Base-by-base conservation (phyloP, 53 echinoderm and acorn worm species). In the Paracentrotus lividus region DNA sequence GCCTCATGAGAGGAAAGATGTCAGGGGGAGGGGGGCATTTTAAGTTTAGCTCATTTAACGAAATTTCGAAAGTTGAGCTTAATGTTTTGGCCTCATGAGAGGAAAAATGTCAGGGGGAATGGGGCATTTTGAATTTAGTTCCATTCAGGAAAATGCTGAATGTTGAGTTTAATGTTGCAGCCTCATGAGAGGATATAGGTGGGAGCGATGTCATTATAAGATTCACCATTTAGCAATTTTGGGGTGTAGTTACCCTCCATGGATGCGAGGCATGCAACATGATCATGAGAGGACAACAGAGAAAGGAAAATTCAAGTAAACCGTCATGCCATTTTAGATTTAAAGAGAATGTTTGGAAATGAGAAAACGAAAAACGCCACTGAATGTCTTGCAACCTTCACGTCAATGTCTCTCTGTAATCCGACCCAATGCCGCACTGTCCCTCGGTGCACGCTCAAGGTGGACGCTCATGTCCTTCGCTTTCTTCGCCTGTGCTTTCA, bases 301-400 rank as follows among this genome's bases (percentile, higher is more conserved):
- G 24, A 47, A 26, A 81, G 44, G 81, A 81, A 81, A n/a, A 81
- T 81, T 26, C 27, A 49, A 81, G n/a, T 47, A 47, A 81, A 81
- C 47, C 26, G 44, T 81, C 47, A n/a, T 81, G 81, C 81, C 81
- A 81, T 81, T 81, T 81, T 45, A 81, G 9, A 26, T 81, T 81
- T 76, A 76, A 81, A 81, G 81, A 81, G 24, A 81, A 81, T 47
- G 81, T 81, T 81, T 81, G 26, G 47, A 47, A 81, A 81, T 81
- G 81, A 81, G 81, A 47, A 47, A 26, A 81, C 81, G 81, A 47
- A 47, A 26, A 81, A 45, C 27, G 47, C 44, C 0, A 49, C 23
- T 81, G 81, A 81, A 81, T 4, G 81, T 14, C 24, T 81, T 81
- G 27, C 81, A n/a, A n/a, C 47, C 24, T 81, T 81, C 81, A n/a